phyloP scores from a whole-genome alignment of 2,113 vertebrate species.

The Potamarius usumacintae region DNA sequence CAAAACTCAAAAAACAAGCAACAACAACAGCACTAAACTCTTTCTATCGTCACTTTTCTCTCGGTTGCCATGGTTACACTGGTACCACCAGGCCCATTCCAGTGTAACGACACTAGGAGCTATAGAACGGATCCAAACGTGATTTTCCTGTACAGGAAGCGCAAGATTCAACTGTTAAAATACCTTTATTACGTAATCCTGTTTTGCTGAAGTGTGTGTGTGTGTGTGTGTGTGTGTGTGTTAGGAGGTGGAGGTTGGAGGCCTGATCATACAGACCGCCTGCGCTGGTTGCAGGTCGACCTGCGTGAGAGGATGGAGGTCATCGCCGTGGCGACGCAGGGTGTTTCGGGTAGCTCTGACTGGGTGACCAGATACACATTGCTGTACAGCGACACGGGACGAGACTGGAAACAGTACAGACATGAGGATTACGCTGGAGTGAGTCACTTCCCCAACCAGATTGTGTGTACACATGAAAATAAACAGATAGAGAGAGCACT shows the following conservation, averaged over 20 bases:
- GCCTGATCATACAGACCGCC: constrained; percentile 66
- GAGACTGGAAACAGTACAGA: constrained; percentile 81
- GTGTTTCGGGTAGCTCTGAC: constrained; percentile 79
- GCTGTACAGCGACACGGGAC: constrained; percentile 82
- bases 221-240: constrained; percentile 10
- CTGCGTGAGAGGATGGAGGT: constrained; percentile 80
- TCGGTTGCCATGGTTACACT: background rate
- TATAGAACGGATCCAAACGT: background rate
- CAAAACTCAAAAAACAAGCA: no score
- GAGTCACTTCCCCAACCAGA: background rate
- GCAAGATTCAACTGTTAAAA: background rate
- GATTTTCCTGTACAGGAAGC: background rate
- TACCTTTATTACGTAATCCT: background rate
- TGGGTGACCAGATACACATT: constrained; percentile 80
- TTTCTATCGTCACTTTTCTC: background rate
- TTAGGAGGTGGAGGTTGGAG: constrained; percentile 83
- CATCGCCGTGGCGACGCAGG: constrained; percentile 79
- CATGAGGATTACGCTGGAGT: constrained; percentile 68
- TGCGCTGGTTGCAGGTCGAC: constrained; percentile 83
- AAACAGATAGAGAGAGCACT: background rate
- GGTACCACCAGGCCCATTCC: background rate
- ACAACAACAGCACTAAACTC: no score
- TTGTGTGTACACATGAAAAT: background rate
- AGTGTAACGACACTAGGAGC: background rate
- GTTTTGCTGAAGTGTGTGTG: background rate